Evolutionary conservation across 2,888 invertebrate genomes (phyloP).

Genomic region (Salticus scenicus): DNA sequence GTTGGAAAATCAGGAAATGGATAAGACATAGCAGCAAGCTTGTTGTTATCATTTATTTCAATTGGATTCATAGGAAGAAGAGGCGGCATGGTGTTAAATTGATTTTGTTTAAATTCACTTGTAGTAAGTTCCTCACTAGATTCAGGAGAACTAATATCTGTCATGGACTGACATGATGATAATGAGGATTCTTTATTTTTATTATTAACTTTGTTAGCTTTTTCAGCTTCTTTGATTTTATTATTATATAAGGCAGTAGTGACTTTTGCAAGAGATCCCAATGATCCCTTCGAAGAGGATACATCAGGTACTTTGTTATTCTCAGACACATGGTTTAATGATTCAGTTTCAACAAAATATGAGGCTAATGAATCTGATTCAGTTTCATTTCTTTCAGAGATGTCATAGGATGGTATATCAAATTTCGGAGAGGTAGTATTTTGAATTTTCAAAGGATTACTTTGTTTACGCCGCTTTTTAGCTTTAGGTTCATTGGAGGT

Average conservation of each 20-base stretch:
- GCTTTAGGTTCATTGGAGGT: constrained; percentile 54
- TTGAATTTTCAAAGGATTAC: constrained; percentile 86
- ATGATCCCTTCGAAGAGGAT: constrained; percentile 34
- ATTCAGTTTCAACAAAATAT: constrained; percentile 18
- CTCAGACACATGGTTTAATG: constrained; percentile 29
- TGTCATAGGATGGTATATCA: constrained; percentile 45
- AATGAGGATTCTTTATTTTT: constrained; percentile 46
- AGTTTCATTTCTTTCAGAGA: constrained; percentile 72
- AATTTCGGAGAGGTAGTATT: constrained; percentile 50
- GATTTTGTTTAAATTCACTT: constrained; percentile 57
- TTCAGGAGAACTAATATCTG: constrained; percentile 59
- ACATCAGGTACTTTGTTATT: constrained; percentile 40
- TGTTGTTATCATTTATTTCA: constrained; percentile 43
- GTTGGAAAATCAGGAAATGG: constrained; percentile 68
- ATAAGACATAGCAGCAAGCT: constrained; percentile 32
- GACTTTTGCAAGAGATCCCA: constrained; percentile 41
- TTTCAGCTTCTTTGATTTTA: constrained; percentile 57
- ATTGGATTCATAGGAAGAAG: constrained; percentile 64
- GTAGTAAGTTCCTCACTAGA: constrained; percentile 40
- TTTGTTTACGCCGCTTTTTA: constrained; percentile 92
- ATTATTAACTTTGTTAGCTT: constrained; percentile 25
- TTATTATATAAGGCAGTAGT: constrained; percentile 63
- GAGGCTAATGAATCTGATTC: constrained; percentile 30
- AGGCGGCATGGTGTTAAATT: constrained; percentile 69
- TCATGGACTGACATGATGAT: constrained; percentile 51